Conservation (phyloP, 2,113 vertebrate genomes). For the Pagrus major region DNA sequence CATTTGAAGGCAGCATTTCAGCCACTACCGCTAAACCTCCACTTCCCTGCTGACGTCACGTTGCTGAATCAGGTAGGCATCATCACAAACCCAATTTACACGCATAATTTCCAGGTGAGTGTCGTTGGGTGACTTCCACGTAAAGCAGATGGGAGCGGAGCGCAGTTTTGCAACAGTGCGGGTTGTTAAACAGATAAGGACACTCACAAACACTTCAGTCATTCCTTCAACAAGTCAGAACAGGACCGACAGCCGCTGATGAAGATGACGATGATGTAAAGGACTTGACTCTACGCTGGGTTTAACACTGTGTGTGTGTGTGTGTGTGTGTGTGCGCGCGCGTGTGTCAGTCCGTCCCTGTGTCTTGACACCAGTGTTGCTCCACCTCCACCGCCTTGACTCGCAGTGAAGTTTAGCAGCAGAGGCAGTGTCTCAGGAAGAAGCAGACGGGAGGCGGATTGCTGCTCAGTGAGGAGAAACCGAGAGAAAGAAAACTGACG, state of each 20-base stretch:
- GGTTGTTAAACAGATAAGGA: neutral
- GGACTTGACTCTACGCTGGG: neutral
- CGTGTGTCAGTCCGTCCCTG: neutral
- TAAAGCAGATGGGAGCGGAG: neutral
- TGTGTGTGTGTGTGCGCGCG: neutral
- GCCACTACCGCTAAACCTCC: neutral
- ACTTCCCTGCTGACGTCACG: constrained; percentile 4
- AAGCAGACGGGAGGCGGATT: constrained; percentile 40
- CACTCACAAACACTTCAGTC: neutral
- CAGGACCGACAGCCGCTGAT: constrained; percentile 12
- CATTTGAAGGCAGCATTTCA: neutral
- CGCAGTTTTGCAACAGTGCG: neutral
- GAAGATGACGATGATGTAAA: neutral
- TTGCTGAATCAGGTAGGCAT: constrained; percentile 36
- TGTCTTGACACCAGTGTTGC: constrained; percentile 46
- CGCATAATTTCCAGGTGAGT: constrained; percentile 66
- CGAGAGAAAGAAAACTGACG: constrained; percentile 43
- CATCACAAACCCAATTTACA: constrained; percentile 25
- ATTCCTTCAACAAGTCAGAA: constrained; percentile 37
- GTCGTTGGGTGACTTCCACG: neutral
- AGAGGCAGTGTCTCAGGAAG: constrained; percentile 49
- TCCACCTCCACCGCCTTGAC: constrained; percentile 64
- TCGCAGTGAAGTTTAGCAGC: neutral
- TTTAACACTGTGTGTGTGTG: neutral
- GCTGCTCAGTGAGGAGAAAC: constrained; percentile 3